Evolutionary conservation across 2,797 vertebrate genomes (phyloP), one percentile per base, ranked within the genome.

Genomic region (Neosilurus mollespiculum): DNA sequence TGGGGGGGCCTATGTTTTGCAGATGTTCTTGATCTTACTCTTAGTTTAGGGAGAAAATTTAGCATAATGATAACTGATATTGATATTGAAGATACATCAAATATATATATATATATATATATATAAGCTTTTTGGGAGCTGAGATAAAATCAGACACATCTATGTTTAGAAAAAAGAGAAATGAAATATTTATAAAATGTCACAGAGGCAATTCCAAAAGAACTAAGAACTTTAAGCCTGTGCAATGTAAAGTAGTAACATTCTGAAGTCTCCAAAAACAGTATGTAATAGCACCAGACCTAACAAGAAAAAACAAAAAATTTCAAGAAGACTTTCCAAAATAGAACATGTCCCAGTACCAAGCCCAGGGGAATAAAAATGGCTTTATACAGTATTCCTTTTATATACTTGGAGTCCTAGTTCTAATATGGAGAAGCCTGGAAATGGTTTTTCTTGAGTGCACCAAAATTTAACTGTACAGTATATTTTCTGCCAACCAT

Each of bases 231-330:
- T 64, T 15, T 30, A 30, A 26, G 12, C 12, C 24, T 65, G 14
- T 26, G 62, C 4, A 15, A 56, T 14, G 11, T 11, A 56, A 67
- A 34, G 15, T 34, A 18, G 14, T 30, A 30, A 26, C n/a, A 34
- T 51, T 24, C 9, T 59, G 51, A 58, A n/a, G 30, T 67, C 9
- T 69, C 34, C 16, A 12, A 12, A 30, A 70, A 58, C 6, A 56
- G 20, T 30, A 85, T 62, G 72, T 62, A 87, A 72, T 34, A 26
- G n/a, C 78, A 84, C 61, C 76, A 80, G 49, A 6, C 4, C n/a
- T 71, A 58, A 11, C 62, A 12, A 34, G 20, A 61, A 83, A 80
- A 64, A 62, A 83, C 22, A 67, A 30, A 49, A 65, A 70, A 73
- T 43, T 43, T 2, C 34, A 22, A 71, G 22, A 34, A 83, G 30